Base-by-base conservation (phyloP, 2,797 vertebrate species). In the Gephyroberyx darwinii region DNA sequence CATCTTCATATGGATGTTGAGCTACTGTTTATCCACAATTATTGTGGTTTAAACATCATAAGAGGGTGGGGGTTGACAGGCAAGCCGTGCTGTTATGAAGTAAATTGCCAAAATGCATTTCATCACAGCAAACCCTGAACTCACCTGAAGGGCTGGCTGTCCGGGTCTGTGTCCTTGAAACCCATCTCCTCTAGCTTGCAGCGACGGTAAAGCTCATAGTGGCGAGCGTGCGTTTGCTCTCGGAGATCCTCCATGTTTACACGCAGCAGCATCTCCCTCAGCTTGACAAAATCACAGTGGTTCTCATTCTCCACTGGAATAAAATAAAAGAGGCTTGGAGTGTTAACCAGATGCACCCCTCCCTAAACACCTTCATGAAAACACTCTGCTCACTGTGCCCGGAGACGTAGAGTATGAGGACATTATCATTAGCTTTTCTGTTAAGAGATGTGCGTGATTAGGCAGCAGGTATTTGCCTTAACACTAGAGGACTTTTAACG, bases 131-230 rank as follows among this genome's bases (percentile, higher is more conserved):
- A 20, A 39, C 35, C 48, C 51, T 78, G 65, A 74, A 77, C 67
- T 84, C 86, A 98, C 98, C 98, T 99, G 94, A 99, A 98, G 20
- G 97, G 96, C 84, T 98, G 94, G 91, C 88, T 96, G 92, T 98
- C 96, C 0, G 95, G 94, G 33, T 96, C 95, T 0, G 95, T 95
- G 93, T 99, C 98, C 91, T 96, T 97, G 90, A 99, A 99, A 60
- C 97, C 98, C 97, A 99, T 98, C 92, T 98, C 96, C 77, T 99
- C 97, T 80, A 99, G 92, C 26, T 97, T 99, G 89, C 96, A 98
- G 86, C 96, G 93, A 35, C 97, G 93, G 91, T 98, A 99, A 2
- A 99, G 95, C 91, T 99, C 97, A 0, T 98, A 99, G 90, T 99
- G 97, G 43, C 96, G 95, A 2, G 94, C 92, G 67, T 99, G 98